Percentiles rank a stretch among this genome's conserved stretches.
Evolutionary conservation across 2,113 vertebrate species (phyloP).

Genomic region (Malurus alboscapulatus): DNA sequence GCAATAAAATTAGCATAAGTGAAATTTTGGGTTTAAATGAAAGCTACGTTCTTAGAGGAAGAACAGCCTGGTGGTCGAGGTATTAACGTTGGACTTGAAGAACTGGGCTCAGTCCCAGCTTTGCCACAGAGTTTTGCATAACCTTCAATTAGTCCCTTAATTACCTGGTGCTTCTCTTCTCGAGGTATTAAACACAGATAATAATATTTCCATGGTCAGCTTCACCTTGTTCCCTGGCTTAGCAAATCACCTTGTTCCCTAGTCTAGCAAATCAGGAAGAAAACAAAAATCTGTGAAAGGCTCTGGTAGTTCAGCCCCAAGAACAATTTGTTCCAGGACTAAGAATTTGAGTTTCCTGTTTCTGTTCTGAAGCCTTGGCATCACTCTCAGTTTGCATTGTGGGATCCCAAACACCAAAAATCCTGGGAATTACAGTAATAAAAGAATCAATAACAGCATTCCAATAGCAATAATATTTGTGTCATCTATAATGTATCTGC

Average conservation of each 20-base stretch:
- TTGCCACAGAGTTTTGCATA: not conserved
- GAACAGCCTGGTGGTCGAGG: not conserved
- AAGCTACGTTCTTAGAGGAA: not conserved
- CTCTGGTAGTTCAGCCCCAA: not conserved
- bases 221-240: not conserved
- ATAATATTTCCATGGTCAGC: not conserved
- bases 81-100: not conserved
- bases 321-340: not conserved
- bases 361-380: not conserved
- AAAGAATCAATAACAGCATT: not conserved
- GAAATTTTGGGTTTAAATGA: not conserved
- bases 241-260: not conserved
- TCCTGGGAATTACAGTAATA: not conserved
- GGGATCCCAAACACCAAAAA: not conserved
- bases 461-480: not conserved
- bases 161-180: not conserved
- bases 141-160: constrained; percentile 14
- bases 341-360: not conserved
- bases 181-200: not conserved
- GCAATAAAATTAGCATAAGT: not conserved
- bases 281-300: not conserved
- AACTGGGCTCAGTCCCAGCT: constrained; percentile 3
- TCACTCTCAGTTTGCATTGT: not conserved
- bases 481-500: not conserved
- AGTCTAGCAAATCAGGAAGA: not conserved